Evolutionary conservation across 1,140 invertebrate species (phyloP).

Genomic region (Dendroctonus valens): DNA sequence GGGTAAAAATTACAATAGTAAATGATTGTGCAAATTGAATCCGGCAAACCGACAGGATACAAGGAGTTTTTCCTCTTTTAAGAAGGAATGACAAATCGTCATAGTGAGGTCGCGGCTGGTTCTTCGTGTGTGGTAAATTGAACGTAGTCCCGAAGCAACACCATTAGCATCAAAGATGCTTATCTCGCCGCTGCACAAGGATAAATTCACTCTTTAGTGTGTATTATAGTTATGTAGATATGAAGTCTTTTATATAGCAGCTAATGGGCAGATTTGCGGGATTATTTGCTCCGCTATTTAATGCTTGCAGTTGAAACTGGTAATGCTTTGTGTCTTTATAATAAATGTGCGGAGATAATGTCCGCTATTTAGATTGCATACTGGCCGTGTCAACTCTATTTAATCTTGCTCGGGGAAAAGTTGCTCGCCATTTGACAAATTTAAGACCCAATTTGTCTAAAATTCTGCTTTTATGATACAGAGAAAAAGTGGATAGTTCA

Average conservation of each 20-base stretch:
- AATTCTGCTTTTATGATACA: no score
- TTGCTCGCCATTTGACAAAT: background rate
- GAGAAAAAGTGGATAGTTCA: no score
- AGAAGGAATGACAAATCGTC: slow-evolving; percentile 27
- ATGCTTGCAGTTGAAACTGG: background rate
- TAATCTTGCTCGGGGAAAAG: background rate
- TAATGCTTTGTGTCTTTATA: background rate
- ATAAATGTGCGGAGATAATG: background rate
- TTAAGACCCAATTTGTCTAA: background rate
- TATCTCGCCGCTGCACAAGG: slow-evolving; percentile 28
- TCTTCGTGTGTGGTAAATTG: slow-evolving; percentile 34
- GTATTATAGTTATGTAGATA: slow-evolving; percentile 30
- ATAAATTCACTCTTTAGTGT: slow-evolving; percentile 29
- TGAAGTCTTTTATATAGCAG: slow-evolving; percentile 21
- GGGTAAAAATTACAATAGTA: no score
- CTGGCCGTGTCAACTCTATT: background rate
- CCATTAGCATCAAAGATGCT: slow-evolving; percentile 30
- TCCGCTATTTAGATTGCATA: background rate
- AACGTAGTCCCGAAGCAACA: slow-evolving; percentile 27
- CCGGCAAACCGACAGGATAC: slow-evolving; percentile 10
- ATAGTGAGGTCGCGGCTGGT: slow-evolving; percentile 21
- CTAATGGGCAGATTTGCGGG: slow-evolving; percentile 21
- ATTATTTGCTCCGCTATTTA: slow-evolving; percentile 15
- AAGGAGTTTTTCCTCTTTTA: slow-evolving; percentile 5
- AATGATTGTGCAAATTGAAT: slow-evolving; percentile 13